Conservation (phyloP, 1,140 invertebrate species). For the Calliopsis andreniformis region DNA sequence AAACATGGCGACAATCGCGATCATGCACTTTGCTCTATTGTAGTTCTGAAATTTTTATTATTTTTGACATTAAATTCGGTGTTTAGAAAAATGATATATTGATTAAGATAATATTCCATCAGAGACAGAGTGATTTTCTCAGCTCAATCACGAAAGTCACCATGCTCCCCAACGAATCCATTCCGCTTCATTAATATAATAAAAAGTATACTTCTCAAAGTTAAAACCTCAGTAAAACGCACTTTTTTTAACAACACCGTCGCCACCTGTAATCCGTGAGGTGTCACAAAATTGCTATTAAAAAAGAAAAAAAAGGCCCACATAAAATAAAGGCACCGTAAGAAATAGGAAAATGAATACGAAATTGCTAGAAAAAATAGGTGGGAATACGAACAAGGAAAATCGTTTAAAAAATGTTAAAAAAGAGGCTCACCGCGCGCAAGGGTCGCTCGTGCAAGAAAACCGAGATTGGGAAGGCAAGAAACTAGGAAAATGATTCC, state of each 20-base stretch:
- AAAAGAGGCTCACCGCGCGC: background rate
- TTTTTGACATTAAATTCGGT: no score
- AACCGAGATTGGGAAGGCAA: background rate
- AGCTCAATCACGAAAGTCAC: background rate
- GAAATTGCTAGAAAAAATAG: background rate
- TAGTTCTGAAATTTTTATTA: no score
- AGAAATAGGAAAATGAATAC: background rate
- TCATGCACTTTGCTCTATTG: no score
- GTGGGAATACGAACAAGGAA: background rate
- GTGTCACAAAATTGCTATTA: background rate
- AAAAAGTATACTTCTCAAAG: background rate
- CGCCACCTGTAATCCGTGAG: background rate
- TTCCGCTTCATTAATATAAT: no score
- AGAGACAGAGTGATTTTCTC: no score
- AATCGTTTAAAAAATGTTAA: conserved; percentile 9
- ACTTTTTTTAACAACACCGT: no score
- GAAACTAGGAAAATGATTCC: conserved; percentile 5
- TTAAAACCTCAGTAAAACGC: background rate
- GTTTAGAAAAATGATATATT: no score
- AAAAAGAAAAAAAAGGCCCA: background rate
- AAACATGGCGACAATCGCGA: background rate
- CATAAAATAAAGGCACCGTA: conserved; percentile 19
- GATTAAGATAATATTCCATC: no score
- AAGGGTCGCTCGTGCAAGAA: background rate
- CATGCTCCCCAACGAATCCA: background rate